A percentile compares a stretch with the other conserved stretches of the same genome.
These are phyloP conservation scores for Lethenteron camtschaticum DNA, from an alignment of 2,113 vertebrate species.

Conservation along the genomic window DNA sequence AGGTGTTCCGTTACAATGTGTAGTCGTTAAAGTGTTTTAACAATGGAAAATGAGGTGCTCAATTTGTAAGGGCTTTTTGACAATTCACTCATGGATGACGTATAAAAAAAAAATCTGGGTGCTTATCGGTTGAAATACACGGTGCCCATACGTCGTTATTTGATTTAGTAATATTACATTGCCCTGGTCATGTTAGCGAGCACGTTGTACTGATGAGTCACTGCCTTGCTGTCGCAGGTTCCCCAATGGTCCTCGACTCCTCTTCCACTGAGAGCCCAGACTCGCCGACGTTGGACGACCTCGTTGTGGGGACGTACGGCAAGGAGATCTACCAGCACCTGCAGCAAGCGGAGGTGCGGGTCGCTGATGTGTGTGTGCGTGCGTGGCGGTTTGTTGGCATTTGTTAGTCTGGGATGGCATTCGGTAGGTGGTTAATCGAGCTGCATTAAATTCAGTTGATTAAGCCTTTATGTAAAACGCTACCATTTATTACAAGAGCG, in stretches of 20 bases:
- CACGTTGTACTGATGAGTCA: no score
- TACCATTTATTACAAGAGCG: not conserved
- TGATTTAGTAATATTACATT: no score
- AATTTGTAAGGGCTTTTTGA: no score
- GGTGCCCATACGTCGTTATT: no score
- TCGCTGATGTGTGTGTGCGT: conserved; percentile 6
- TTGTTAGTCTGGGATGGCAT: not conserved
- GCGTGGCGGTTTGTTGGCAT: not conserved
- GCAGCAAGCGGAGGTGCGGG: conserved; percentile 65
- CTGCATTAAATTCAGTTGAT: not conserved
- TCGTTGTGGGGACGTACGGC: conserved; percentile 51
- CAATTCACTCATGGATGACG: no score
- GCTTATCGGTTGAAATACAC: no score
- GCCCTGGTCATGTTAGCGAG: no score
- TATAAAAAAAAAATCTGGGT: no score
- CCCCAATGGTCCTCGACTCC: conserved; percentile 64
- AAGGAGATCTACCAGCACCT: conserved; percentile 59
- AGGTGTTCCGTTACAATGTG: no score
- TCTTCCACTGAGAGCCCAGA: conserved; percentile 42
- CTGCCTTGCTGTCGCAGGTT: conserved; percentile 25
- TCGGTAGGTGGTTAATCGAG: not conserved
- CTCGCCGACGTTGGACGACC: conserved; percentile 28
- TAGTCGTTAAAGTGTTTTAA: no score
- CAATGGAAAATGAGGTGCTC: no score
- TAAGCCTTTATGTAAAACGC: not conserved